Conservation (phyloP, 2,113 vertebrate genomes). For the Aegotheles bennettii region DNA sequence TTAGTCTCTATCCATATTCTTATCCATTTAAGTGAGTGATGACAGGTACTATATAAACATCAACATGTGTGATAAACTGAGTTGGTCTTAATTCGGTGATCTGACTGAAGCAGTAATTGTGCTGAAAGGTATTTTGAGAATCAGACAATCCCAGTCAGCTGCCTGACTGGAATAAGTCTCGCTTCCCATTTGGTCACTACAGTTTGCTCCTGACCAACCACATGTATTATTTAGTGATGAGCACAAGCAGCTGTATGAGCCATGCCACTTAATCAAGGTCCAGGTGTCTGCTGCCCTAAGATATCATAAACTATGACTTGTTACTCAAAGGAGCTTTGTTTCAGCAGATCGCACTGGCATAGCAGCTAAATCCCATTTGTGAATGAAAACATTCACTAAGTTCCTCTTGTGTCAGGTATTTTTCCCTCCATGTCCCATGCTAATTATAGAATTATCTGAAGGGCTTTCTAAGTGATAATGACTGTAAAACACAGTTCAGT, state of each 20-base stretch:
- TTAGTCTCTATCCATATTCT: conserved; percentile 31
- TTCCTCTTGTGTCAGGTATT: conserved; percentile 2
- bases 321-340: not conserved
- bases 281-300: not conserved
- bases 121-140: not conserved
- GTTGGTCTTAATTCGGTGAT: not conserved
- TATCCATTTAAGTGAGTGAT: conserved; percentile 29
- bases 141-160: not conserved
- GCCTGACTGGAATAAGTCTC: not conserved
- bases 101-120: not conserved
- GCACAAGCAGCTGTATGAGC: not conserved
- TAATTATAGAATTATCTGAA: conserved; percentile 51
- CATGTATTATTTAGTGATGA: accelerated
- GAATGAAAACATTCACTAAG: not conserved
- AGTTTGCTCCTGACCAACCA: not conserved
- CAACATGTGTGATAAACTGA: not conserved
- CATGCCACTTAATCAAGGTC: not conserved
- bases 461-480: conserved; percentile 42
- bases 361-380: not conserved
- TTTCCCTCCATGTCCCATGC: not conserved
- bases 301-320: not conserved
- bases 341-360: not conserved
- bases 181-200: not conserved
- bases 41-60: conserved; percentile 46
- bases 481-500: conserved; percentile 41